Percentiles rank a stretch among this genome's conserved stretches.
phyloP scores from a whole-genome alignment of 2,113 vertebrate genomes.

The Junco hyemalis region DNA sequence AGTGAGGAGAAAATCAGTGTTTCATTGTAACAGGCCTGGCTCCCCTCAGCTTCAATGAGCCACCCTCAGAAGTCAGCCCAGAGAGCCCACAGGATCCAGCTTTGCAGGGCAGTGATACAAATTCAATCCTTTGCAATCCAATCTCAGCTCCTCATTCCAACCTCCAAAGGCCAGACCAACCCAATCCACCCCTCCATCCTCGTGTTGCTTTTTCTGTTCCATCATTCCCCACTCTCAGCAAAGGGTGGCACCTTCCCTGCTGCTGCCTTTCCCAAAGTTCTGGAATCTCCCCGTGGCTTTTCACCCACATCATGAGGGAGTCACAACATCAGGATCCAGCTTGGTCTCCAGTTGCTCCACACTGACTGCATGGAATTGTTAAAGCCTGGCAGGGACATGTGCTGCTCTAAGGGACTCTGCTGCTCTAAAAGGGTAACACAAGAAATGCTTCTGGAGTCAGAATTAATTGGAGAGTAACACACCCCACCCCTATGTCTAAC shows the following conservation, averaged over 20 bases:
- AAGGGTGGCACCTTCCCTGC: not conserved
- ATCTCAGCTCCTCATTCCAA: not conserved
- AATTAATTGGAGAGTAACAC: not conserved
- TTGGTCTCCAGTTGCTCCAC: not conserved
- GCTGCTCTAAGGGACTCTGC: not conserved
- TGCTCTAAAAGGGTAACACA: not conserved
- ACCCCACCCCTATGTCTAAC: rapidly evolving
- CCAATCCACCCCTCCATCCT: not conserved
- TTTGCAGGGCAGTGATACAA: not conserved
- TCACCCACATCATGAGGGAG: not conserved
- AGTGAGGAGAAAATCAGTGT: not conserved
- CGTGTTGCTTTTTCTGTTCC: not conserved
- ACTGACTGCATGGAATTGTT: not conserved
- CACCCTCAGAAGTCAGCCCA: not conserved
- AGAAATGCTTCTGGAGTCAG: not conserved
- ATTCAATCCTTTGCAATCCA: not conserved
- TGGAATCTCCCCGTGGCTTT: not conserved
- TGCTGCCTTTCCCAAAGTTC: not conserved
- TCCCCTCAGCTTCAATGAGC: not conserved
- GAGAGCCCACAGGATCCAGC: not conserved
- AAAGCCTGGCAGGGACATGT: not conserved
- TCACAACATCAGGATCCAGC: not conserved
- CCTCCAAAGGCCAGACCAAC: not conserved
- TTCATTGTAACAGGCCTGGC: not conserved
- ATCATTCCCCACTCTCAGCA: not conserved